These are phyloP conservation scores for Dromius quadrimaculatus DNA, from an alignment of 2,888 invertebrate genomes.

Conservation along the genomic window DNA sequence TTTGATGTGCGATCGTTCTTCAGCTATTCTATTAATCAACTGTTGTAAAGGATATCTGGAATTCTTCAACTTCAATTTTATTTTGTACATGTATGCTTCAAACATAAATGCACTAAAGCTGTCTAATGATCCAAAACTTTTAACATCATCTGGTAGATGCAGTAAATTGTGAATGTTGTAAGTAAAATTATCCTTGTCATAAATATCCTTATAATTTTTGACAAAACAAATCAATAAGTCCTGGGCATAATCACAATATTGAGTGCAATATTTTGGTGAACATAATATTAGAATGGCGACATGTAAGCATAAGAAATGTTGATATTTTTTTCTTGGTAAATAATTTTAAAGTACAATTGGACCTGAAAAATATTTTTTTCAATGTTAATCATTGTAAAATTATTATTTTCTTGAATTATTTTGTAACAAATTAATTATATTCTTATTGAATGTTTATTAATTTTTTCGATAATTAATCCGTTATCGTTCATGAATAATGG, in stretches of 20 bases:
- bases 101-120: conserved; percentile 52
- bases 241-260: background rate
- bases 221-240: background rate
- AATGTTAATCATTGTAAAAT: too few species aligned
- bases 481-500: too few species aligned
- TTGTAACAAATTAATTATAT: too few species aligned
- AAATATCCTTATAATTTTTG: conserved; percentile 54
- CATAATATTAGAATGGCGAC: background rate
- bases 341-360: too few species aligned
- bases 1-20: background rate
- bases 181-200: conserved; percentile 55
- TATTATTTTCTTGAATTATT: too few species aligned
- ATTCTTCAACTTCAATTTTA: conserved; percentile 42
- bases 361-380: too few species aligned
- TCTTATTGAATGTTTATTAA: too few species aligned
- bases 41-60: conserved; percentile 10
- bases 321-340: too few species aligned
- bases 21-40: background rate
- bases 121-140: conserved; percentile 50
- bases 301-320: background rate
- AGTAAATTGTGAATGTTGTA: conserved; percentile 57
- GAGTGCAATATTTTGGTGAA: background rate
- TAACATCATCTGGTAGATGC: conserved; percentile 54
- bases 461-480: too few species aligned
- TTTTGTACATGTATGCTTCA: conserved; percentile 50